Percentiles rank a stretch among this genome's conserved stretches.
These are phyloP conservation scores for Sinhomidia bicolor DNA, from an alignment of 2,888 invertebrate species.

Conservation along the genomic window DNA sequence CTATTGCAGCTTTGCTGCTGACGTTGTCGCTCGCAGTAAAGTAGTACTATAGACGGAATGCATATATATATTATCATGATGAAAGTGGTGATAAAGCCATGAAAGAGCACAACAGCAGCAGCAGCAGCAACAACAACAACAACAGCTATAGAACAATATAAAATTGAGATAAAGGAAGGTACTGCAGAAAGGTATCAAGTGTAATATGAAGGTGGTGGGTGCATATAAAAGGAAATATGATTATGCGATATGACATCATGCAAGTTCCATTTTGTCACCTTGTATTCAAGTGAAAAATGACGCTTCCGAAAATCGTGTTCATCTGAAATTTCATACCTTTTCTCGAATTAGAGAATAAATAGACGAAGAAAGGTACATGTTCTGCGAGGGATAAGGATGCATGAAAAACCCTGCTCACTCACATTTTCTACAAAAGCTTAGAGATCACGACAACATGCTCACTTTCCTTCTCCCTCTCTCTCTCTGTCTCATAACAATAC, in stretches of 20 bases:
- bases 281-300: conserved; percentile 49
- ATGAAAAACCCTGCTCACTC: not conserved
- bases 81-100: conserved; percentile 11
- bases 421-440: not conserved
- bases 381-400: not conserved
- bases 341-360: not conserved
- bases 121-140: too few relatives aligned
- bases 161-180: conserved; percentile 10
- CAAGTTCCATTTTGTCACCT: conserved; percentile 18
- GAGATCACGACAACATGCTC: not conserved
- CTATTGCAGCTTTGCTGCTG: not conserved
- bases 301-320: conserved; percentile 43
- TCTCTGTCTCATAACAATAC: not conserved
- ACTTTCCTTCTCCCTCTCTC: not conserved
- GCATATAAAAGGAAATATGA: not conserved
- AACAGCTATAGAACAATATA: not conserved
- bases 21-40: not conserved
- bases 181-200: not conserved
- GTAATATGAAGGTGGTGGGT: too few relatives aligned
- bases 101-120: not conserved
- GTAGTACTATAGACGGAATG: not conserved
- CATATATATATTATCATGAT: not conserved
- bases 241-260: conserved; percentile 6
- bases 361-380: conserved; percentile 1
- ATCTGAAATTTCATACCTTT: conserved; percentile 45